Percentiles rank a stretch among this genome's conserved stretches.
Conservation (phyloP, 2,888 invertebrate genomes). For the Acleris cristana region DNA sequence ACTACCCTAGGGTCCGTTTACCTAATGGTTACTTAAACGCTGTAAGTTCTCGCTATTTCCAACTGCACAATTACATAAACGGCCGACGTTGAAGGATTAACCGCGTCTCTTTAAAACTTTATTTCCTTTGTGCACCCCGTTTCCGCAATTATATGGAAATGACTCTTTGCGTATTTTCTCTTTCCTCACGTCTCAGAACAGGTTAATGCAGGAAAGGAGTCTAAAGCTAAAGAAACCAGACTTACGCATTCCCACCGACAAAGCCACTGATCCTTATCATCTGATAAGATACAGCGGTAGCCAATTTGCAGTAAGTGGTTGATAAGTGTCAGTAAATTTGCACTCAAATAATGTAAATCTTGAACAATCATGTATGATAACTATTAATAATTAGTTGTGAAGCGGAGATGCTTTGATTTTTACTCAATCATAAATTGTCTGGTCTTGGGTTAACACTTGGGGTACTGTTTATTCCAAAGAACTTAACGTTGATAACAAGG, state of each 20-base stretch:
- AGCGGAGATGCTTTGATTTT: no score
- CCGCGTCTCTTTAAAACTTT: constrained; percentile 24
- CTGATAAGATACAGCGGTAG: constrained; percentile 2
- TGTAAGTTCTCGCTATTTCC: no score
- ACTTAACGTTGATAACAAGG: no score
- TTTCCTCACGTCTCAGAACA: background rate
- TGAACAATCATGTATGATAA: background rate
- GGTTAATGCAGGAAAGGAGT: constrained; percentile 4
- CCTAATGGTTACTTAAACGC: no score
- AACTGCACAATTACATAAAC: constrained; percentile 16
- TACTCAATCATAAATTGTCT: no score
- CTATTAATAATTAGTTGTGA: background rate
- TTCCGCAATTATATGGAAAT: constrained; percentile 34
- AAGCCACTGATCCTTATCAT: constrained; percentile 3
- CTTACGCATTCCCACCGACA: background rate
- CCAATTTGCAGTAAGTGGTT: background rate
- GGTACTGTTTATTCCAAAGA: no score
- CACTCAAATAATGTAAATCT: background rate
- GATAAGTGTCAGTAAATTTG: background rate
- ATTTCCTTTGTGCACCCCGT: constrained; percentile 25
- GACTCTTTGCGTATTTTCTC: constrained; percentile 22
- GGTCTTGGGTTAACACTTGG: no score
- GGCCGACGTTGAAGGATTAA: constrained; percentile 13
- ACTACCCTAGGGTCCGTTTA: no score
- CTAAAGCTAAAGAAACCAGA: background rate